Conservation (phyloP, 92 coral and sea anemone species). For the Phenganax stokvisi region DNA sequence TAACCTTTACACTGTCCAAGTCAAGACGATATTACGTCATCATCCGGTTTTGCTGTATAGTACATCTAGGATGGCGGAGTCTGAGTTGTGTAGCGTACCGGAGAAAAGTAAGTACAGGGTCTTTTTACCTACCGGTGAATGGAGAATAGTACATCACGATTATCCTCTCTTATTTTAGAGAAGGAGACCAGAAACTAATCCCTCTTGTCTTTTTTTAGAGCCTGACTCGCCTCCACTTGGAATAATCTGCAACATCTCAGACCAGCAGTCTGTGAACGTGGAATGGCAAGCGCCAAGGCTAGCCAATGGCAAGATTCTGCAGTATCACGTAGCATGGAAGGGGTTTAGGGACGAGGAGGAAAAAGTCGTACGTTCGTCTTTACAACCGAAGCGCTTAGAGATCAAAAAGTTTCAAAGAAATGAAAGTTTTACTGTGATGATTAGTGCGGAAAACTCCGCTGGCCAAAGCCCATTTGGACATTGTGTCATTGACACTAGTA, state of each 20-base stretch:
- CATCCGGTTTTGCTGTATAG: neutral
- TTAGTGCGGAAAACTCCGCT: conserved; percentile 53
- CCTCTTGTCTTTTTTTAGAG: no score
- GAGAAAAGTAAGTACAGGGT: conserved; percentile 19
- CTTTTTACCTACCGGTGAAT: neutral
- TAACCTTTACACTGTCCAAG: neutral
- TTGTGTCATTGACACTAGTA: neutral
- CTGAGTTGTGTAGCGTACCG: conserved; percentile 9
- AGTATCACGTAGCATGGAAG: no score
- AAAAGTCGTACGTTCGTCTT: conserved; percentile 33
- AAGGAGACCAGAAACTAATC: no score
- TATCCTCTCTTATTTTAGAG: conserved; percentile 51
- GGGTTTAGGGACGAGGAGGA: no score
- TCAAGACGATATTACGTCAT: neutral
- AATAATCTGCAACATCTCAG: no score
- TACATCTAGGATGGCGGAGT: neutral
- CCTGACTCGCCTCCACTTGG: no score
- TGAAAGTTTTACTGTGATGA: neutral
- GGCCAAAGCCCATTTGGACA: conserved; percentile 8
- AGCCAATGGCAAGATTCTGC: no score
- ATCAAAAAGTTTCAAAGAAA: neutral
- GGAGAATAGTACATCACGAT: conserved; percentile 33
- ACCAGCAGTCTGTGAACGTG: no score
- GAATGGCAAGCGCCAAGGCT: no score
- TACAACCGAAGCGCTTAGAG: neutral